Evolutionary conservation across 2,797 vertebrate genomes (phyloP).

Genomic region (Pangasius macronema): DNA sequence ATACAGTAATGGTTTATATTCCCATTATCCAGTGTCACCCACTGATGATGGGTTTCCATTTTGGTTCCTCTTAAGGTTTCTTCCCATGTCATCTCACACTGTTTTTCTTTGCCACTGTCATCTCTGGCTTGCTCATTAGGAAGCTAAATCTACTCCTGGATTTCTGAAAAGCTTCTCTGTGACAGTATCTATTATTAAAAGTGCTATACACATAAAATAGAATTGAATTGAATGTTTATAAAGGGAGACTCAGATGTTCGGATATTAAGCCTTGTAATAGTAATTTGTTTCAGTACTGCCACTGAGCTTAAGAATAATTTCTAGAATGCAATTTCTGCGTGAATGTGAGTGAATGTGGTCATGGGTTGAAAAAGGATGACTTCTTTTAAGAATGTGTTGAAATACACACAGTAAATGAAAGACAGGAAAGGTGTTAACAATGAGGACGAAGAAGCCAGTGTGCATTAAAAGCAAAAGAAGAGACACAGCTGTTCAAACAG

Average conservation of each 20-base stretch:
- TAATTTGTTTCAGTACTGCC: neutral
- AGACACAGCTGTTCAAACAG: constrained; percentile 55
- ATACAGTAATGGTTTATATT: neutral
- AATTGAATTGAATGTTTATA: neutral
- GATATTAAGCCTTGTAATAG: neutral
- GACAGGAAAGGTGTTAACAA: constrained; percentile 31
- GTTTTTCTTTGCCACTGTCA: neutral
- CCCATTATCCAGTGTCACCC: no score
- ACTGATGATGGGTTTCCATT: neutral
- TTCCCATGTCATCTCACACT: neutral
- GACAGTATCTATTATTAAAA: neutral
- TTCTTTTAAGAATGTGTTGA: constrained; percentile 2
- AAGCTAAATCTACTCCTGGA: neutral
- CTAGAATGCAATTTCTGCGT: neutral
- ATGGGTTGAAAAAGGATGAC: neutral
- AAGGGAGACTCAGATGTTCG: neutral
- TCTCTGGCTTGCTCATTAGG: constrained; percentile 9
- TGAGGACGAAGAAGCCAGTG: constrained; percentile 18
- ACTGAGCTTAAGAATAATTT: neutral
- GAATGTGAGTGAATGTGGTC: no score
- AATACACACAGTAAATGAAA: constrained; percentile 1
- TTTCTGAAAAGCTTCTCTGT: neutral
- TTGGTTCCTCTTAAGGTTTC: neutral
- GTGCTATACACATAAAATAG: neutral
- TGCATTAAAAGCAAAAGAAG: constrained; percentile 30